Evolutionary conservation across 2,888 invertebrate genomes (phyloP).

Genomic region (Caenorhabditis becei): DNA sequence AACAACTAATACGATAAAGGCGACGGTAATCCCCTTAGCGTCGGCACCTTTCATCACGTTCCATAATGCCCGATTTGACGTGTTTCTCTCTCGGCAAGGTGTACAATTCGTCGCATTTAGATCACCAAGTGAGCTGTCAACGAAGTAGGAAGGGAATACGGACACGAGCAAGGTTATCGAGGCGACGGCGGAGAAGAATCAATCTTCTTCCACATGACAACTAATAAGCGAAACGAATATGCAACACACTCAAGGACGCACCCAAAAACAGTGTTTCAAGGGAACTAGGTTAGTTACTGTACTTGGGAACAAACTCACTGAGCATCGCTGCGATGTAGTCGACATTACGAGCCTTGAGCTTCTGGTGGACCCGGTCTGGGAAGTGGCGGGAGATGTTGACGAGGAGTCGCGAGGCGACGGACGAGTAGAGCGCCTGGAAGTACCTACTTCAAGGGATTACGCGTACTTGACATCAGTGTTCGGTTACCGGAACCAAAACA

Average conservation of each 20-base stretch:
- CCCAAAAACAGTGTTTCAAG: constrained; percentile 5
- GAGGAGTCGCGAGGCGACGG: constrained; percentile 66
- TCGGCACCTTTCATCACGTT: constrained; percentile 20
- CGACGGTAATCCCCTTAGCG: constrained; percentile 49
- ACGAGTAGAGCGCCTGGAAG: constrained; percentile 61
- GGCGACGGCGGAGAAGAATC: constrained; percentile 15
- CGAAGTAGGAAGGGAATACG: background rate
- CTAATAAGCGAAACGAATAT: constrained; percentile 36
- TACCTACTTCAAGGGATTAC: constrained; percentile 37
- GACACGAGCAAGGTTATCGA: constrained; percentile 33
- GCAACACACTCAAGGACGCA: constrained; percentile 40
- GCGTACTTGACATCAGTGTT: constrained; percentile 20
- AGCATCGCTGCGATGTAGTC: constrained; percentile 55
- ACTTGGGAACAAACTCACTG: constrained; percentile 55
- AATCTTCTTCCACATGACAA: constrained; percentile 24
- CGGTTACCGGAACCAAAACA: constrained; percentile 21
- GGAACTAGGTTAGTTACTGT: no score
- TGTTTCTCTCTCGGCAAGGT: constrained; percentile 3
- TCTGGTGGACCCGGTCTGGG: constrained; percentile 62
- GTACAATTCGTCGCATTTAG: constrained; percentile 32
- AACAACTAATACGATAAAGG: constrained; percentile 45
- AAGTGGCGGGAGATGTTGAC: constrained; percentile 71
- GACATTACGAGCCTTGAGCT: constrained; percentile 48
- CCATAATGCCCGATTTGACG: constrained; percentile 28
- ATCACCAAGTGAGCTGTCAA: constrained; percentile 14